phyloP scores from a whole-genome alignment of 1,140 invertebrate genomes.

The Drosophila quadrilineata region DNA sequence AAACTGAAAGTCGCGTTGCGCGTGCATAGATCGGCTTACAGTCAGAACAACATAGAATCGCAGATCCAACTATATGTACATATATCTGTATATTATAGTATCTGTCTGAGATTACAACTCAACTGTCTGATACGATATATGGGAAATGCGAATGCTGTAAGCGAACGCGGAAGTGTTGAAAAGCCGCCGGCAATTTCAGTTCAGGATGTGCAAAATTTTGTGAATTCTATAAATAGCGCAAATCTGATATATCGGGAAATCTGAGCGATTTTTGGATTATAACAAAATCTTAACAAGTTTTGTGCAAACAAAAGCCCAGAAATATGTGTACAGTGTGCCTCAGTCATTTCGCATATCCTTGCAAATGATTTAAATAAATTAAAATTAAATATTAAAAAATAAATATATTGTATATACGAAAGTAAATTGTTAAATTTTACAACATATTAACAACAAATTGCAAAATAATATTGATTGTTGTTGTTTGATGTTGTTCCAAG shows the following conservation, averaged over 20 bases:
- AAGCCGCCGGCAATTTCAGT: constrained; percentile 59
- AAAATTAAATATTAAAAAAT: not conserved
- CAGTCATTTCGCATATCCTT: no score
- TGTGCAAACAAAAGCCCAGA: no score
- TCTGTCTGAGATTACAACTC: not conserved
- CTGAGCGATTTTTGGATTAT: no score
- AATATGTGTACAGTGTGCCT: no score
- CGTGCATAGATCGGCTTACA: not conserved
- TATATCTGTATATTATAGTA: not conserved
- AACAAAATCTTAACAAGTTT: no score
- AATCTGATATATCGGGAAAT: no score
- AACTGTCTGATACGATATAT: not conserved
- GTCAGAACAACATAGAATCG: not conserved
- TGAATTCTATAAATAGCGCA: no score
- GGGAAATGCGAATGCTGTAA: not conserved
- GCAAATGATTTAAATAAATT: no score
- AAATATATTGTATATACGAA: no score
- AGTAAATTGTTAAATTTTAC: constrained; percentile 27
- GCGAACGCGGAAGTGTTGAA: constrained; percentile 25
- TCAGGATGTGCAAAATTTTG: constrained; percentile 41
- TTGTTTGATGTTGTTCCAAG: constrained; percentile 8
- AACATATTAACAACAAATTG: constrained; percentile 23
- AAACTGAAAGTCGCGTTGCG: not conserved
- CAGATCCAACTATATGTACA: not conserved
- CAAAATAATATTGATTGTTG: constrained; percentile 11